Base-by-base conservation (phyloP, 2,797 vertebrate species). In the Arctocebus calabarensis region DNA sequence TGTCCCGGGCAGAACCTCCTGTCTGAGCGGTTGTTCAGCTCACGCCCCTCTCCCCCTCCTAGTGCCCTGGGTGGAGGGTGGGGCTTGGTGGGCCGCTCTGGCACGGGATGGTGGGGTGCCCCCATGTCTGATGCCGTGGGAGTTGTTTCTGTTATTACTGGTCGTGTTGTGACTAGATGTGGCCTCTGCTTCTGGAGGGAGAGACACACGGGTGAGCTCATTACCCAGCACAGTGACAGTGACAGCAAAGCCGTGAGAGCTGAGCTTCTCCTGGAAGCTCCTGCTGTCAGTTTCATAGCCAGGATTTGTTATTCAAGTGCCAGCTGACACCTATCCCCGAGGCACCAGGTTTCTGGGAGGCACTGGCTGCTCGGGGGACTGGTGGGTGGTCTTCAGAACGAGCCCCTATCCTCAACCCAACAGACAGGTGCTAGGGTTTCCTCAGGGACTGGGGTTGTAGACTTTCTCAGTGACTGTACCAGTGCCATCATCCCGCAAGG, bases 391-490 rank as follows among this genome's bases (percentile, higher is more conserved):
- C 48, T 52, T 52, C 48, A 14, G 48, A 52, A 52, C 48, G 13
- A 48, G 11, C 45, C 45, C 45, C 45, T 12, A 48, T 48, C 81
- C 37, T 23, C 37, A 27, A 19, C 48, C 74, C 32, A 3, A 19
- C 19, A 3, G 40, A 43, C 10, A 52, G 4, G 1, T 0, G 14
- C 34, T 9, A 52, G 23, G 1, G 3, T 52, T 43, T 29, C 94
- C 2, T n/a, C n/a, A n/a, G n/a, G n/a, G n/a, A n/a, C n/a, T 45
- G 92, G 87, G n/a, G 85, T 93, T 90, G 94, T 68, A 0, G 0
- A 40, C 7, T 89, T 97, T 43, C 37, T 25, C 13, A 84, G 95
- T 96, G 97, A 92, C 97, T 97, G 96, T 98, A 97, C 96, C 95
- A 97, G 97, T 87, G 22, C 95, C 94, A 78, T 84, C n/a, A 84